Evolutionary conservation across 2,113 vertebrate genomes (phyloP), one percentile per base, ranked within the genome.

Genomic region (Tor tambroides): DNA sequence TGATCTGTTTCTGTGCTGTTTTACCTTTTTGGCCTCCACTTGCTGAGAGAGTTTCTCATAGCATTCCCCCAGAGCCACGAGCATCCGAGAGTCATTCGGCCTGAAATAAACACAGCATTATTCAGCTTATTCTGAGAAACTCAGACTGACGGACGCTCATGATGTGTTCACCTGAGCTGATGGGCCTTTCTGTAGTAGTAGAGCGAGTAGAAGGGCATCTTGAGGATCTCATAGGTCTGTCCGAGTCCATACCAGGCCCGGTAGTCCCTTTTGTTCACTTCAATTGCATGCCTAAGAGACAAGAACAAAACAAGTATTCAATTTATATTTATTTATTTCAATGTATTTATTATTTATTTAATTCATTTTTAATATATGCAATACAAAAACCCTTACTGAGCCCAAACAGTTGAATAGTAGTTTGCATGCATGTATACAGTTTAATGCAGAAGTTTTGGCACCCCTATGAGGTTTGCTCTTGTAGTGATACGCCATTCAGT

Each of bases 151-250:
- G 8, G 41, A 75, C 3, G 21, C 41, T 12, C 5, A 5, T 19
- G 35, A 78, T 38, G 67, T 23, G 9, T 65, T 90, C 81, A 99
- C 98, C 98, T 96, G 91, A 99, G 97, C 89, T 99, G 98, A 90
- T 99, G 98, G 87, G 98, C 98, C 83, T 98, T 96, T 78, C 98
- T 94, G 56, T 99, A 99, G 91, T 99, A 99, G 94, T 99, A 99
- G 74, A 99, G 96, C 82, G 98, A 99, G 89, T 99, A 99, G 96
- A 99, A 99, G 0, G 98, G 98, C 98, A 99, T 99, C 92, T 99
- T 99, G 83, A 99, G 97, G 93, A 99, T 99, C 93, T 99, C 98
- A 35, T 99, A 99, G 2, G 98, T 99, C 93, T 99, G 98, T 26
- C 98, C 98, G 79, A 99, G 95, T 87, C 98, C 98, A 59, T 99